Conservation (phyloP, 2,113 vertebrate species). For the Telmatochromis brichardi region DNA sequence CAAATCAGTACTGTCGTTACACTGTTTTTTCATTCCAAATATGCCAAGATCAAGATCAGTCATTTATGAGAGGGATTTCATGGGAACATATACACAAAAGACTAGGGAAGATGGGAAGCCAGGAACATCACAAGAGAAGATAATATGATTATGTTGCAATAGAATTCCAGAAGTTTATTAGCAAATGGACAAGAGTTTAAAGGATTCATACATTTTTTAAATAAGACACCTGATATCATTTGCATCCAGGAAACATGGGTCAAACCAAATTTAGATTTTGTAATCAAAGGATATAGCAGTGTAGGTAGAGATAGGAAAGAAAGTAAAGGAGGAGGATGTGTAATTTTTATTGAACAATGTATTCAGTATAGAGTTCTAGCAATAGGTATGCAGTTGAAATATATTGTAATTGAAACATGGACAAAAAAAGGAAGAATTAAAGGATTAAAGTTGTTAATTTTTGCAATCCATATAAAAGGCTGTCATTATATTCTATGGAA, state of each 20-base stretch:
- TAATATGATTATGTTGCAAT: background rate
- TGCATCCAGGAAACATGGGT: background rate
- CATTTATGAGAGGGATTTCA: background rate
- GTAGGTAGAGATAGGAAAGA: background rate
- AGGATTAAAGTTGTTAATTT: background rate
- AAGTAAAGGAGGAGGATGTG: background rate
- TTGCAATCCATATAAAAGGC: background rate
- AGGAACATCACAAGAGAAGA: background rate
- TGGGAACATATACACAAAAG: background rate
- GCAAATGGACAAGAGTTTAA: background rate
- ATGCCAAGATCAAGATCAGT: background rate
- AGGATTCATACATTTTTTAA: rapidly evolving
- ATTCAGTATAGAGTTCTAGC: background rate
- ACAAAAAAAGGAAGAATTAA: background rate
- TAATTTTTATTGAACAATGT: background rate
- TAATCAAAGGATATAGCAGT: background rate
- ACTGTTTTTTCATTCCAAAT: background rate
- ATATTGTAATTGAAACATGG: background rate
- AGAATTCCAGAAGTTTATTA: background rate
- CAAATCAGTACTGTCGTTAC: background rate
- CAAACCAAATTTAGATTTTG: background rate
- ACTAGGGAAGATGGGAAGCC: background rate
- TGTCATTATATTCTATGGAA: background rate
- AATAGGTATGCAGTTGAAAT: background rate
- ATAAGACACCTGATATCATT: background rate